Evolutionary conservation across 1,140 invertebrate species (phyloP).

Genomic region (Littorina saxatilis): DNA sequence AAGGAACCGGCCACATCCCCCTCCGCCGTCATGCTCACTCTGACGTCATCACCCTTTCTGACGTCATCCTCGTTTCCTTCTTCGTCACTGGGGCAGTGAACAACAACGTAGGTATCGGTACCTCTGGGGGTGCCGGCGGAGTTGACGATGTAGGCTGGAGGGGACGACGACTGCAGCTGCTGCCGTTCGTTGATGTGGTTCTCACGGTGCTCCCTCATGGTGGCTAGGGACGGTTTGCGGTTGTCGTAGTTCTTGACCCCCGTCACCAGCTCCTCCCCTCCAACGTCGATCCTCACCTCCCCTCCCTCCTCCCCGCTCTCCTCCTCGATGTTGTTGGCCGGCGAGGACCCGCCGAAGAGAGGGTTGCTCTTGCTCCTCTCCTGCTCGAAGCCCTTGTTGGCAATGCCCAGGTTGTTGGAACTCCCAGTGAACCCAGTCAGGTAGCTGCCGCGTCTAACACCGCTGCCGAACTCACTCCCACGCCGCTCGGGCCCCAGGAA

Average conservation of each 20-base stretch:
- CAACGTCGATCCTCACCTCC: constrained; percentile 28
- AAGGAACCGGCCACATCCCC: not conserved
- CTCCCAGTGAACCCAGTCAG: not conserved
- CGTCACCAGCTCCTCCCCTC: not conserved
- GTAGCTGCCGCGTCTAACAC: not conserved
- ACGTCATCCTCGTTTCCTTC: not conserved
- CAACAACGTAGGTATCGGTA: not conserved
- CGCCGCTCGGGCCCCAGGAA: constrained; percentile 42
- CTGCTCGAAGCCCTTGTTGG: constrained; percentile 1
- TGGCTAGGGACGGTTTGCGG: constrained; percentile 37
- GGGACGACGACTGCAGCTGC: constrained; percentile 5
- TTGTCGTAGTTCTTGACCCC: not conserved
- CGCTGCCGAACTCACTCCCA: not conserved
- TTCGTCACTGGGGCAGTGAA: not conserved
- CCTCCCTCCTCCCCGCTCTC: not conserved
- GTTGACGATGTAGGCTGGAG: not conserved
- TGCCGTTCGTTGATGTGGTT: constrained; percentile 42
- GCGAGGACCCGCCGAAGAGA: not conserved
- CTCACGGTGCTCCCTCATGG: constrained; percentile 41
- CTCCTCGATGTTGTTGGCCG: constrained; percentile 14
- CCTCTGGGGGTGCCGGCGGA: not conserved
- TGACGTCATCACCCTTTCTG: not conserved
- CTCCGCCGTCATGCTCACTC: not conserved
- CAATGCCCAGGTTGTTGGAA: not conserved
- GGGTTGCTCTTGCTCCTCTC: constrained; percentile 37